Conservation (phyloP, 2,113 vertebrate genomes). For the Atractosteus spatula region DNA sequence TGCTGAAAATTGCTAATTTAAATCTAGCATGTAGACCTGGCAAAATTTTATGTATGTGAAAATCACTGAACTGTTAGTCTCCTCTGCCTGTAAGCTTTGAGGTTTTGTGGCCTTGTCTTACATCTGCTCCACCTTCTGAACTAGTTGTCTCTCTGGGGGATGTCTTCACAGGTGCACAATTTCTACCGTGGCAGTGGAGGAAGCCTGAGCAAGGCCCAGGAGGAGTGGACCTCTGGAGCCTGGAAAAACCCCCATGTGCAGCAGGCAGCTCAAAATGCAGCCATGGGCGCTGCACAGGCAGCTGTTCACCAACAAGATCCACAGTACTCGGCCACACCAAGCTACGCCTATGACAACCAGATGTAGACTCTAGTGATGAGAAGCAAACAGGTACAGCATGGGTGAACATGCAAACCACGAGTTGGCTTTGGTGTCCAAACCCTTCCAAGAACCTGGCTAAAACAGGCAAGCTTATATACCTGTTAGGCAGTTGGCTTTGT, state of each 20-base stretch:
- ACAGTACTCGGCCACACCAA: conserved; percentile 90
- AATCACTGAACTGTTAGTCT: no score
- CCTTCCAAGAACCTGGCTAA: background rate
- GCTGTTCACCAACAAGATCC: conserved; percentile 72
- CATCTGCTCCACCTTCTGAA: no score
- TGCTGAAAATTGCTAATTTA: no score
- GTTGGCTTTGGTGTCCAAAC: background rate
- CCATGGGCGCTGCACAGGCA: conserved; percentile 81
- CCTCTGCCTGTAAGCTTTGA: no score
- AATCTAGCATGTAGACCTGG: no score
- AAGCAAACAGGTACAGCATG: background rate
- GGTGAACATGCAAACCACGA: conserved; percentile 26
- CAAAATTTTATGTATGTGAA: no score
- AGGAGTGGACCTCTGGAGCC: conserved; percentile 93
- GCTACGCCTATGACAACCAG: conserved; percentile 91
- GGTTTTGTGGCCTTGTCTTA: no score
- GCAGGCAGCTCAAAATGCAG: conserved; percentile 88
- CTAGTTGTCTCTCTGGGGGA: background rate
- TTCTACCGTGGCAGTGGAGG: conserved; percentile 94
- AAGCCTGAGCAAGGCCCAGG: conserved; percentile 94
- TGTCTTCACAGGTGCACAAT: conserved; percentile 80
- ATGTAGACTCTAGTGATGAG: conserved; percentile 71
- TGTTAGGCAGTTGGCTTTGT: no score
- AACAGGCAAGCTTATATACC: no score
- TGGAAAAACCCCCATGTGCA: conserved; percentile 98